Evolutionary conservation across 2,888 invertebrate species (phyloP).

Genomic region (Nasonovia ribisnigri): DNA sequence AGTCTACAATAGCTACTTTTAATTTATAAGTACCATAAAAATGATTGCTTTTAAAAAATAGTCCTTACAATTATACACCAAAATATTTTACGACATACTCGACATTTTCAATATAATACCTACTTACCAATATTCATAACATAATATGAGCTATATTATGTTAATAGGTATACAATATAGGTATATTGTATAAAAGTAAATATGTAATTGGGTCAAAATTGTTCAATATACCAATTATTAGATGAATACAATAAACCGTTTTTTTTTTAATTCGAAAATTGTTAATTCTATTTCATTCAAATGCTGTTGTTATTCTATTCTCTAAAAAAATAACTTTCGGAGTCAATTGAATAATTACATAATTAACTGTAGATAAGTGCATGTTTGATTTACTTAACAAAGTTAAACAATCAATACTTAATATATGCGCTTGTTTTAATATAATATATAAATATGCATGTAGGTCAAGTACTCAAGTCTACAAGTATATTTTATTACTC

Average conservation of each 20-base stretch:
- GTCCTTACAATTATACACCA: neutral
- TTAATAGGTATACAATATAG: neutral
- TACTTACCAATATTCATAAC: neutral
- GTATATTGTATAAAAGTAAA: neutral
- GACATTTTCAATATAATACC: neutral
- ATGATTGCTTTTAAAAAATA: neutral
- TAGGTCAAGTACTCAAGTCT: neutral
- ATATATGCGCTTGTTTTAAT: neutral
- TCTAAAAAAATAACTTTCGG: neutral
- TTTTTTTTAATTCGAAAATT: neutral
- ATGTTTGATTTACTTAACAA: neutral
- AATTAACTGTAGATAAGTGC: neutral
- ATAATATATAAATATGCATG: neutral
- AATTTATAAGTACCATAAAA: neutral
- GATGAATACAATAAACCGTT: neutral
- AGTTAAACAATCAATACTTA: neutral
- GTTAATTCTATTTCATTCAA: neutral
- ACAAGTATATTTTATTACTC: neutral
- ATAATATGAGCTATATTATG: neutral
- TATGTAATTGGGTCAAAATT: constrained; percentile 33
- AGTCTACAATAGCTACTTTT: neutral
- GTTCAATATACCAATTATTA: neutral
- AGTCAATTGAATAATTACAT: neutral
- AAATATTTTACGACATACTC: neutral
- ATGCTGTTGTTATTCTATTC: neutral